Conservation (phyloP, 2,797 vertebrate genomes). For the Siniperca undulata region DNA sequence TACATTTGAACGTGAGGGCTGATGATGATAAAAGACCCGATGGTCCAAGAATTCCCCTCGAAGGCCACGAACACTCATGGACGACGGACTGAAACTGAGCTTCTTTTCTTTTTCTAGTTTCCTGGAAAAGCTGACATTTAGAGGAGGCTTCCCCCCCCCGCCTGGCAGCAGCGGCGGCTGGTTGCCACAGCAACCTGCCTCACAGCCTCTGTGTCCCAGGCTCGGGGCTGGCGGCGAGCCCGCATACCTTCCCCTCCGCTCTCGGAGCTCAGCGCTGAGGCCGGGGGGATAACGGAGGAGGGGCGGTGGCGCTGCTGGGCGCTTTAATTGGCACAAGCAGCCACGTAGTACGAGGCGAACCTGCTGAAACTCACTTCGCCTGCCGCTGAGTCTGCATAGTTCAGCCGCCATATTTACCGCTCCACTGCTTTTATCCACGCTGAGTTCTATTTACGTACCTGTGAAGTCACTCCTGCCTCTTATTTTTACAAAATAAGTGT, state of each 20-base stretch:
- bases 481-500: not conserved
- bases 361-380: constrained; percentile 20
- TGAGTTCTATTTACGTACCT: not conserved
- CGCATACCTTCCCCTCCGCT: constrained; percentile 66
- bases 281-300: not conserved
- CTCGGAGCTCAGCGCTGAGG: constrained; percentile 32
- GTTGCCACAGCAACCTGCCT: constrained; percentile 63
- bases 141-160: not conserved
- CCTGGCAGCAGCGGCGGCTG: not conserved
- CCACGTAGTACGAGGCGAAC: constrained; percentile 19
- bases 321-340: constrained; percentile 51
- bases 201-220: constrained; percentile 52
- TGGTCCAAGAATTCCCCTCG: constrained; percentile 11
- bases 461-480: not conserved
- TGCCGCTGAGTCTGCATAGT: not conserved
- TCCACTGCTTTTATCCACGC: not conserved
- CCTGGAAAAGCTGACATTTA: constrained; percentile 65
- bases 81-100: constrained; percentile 35
- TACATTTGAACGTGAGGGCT: not conserved
- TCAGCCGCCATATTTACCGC: not conserved
- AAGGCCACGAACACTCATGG: not conserved
- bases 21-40: not conserved
- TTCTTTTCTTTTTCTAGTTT: constrained; percentile 43
- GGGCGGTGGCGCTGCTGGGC: no score
- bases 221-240: constrained; percentile 57